Evolutionary conservation across 2,797 vertebrate species (phyloP).

Genomic region (Streptopelia turtur): DNA sequence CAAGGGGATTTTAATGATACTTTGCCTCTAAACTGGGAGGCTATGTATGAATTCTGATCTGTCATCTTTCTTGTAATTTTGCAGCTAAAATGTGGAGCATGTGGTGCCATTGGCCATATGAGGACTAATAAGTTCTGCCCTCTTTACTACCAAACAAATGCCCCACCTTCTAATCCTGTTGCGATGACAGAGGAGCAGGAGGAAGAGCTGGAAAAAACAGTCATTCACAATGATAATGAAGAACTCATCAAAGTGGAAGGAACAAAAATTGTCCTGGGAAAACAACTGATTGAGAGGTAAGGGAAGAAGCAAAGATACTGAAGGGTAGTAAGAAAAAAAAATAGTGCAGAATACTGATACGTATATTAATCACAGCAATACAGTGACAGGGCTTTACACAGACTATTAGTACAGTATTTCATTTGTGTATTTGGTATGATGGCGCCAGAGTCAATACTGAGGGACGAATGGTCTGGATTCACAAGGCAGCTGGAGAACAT

Average conservation of each 20-base stretch:
- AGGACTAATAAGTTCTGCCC: constrained; percentile 99
- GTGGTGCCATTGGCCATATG: constrained; percentile 98
- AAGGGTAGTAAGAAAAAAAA: background rate
- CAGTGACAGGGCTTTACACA: background rate
- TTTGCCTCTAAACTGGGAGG: background rate
- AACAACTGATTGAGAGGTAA: constrained; percentile 98
- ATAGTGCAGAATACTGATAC: background rate
- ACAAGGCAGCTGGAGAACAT: background rate
- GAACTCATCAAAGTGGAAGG: constrained; percentile 99
- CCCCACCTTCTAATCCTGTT: constrained; percentile 97
- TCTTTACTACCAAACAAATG: constrained; percentile 98
- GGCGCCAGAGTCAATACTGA: background rate
- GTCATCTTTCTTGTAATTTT: constrained; percentile 16
- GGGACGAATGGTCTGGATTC: background rate
- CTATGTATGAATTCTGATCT: background rate
- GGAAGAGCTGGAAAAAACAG: constrained; percentile 97
- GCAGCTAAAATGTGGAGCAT: constrained; percentile 97
- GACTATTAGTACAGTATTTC: background rate
- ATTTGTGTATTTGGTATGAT: background rate
- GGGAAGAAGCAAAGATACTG: background rate
- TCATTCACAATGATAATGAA: constrained; percentile 98
- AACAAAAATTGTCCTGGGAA: constrained; percentile 97
- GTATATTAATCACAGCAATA: background rate
- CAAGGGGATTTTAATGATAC: background rate
- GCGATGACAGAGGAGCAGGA: constrained; percentile 99